Percentiles rank a stretch among this genome's conserved stretches.
Conservation (phyloP, 1,140 invertebrate genomes). For the Whitmania pigra region DNA sequence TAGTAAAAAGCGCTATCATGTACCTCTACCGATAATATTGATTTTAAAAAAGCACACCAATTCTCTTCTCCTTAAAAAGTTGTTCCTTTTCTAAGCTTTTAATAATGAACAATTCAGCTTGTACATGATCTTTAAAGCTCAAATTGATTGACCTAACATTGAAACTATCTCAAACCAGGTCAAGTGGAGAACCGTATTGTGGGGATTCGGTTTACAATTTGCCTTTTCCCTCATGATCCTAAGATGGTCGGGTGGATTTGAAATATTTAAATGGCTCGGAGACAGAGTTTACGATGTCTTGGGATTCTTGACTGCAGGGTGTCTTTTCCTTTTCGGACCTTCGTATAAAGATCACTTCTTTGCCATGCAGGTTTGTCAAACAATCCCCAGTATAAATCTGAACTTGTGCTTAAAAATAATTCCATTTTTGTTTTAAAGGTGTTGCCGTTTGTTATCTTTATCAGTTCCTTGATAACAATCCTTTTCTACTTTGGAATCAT, state of each 20-base stretch:
- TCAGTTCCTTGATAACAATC: conserved; percentile 35
- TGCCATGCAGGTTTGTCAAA: conserved; percentile 29
- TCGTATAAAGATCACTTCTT: conserved; percentile 31
- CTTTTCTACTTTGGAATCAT: conserved; percentile 40
- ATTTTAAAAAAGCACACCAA: neutral
- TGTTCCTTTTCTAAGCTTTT: neutral
- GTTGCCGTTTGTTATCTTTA: conserved; percentile 37
- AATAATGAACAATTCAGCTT: too few species aligned
- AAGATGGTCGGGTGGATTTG: conserved; percentile 61
- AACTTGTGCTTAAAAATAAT: neutral
- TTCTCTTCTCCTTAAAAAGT: neutral
- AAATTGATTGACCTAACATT: neutral
- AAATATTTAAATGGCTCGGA: conserved; percentile 64
- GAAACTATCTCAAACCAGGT: conserved; percentile 26
- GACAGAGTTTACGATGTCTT: conserved; percentile 58
- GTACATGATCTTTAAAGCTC: too few species aligned
- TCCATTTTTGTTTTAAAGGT: conserved; percentile 29
- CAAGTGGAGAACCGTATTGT: conserved; percentile 36
- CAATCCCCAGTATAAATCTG: neutral
- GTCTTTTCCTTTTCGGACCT: conserved; percentile 69
- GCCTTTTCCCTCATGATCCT: conserved; percentile 69
- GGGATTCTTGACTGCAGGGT: conserved; percentile 59
- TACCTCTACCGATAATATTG: neutral
- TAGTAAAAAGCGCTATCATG: neutral
- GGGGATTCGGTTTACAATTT: conserved; percentile 70